phyloP scores from a whole-genome alignment of 2,113 vertebrate species.

The Urocynchramus pylzowi region DNA sequence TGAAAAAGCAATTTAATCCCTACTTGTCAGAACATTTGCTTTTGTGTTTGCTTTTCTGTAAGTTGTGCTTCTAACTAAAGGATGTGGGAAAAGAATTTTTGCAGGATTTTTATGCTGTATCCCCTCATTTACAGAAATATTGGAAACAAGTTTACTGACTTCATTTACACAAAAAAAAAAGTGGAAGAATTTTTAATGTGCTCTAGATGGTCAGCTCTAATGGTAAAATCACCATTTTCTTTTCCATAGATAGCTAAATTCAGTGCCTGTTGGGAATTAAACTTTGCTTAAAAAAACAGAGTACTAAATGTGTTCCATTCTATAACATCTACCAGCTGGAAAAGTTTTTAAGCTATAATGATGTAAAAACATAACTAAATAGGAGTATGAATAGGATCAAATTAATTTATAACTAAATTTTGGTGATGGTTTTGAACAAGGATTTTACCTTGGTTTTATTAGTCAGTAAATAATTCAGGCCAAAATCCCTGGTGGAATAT shows the following conservation, averaged over 20 bases:
- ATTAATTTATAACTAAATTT: not conserved
- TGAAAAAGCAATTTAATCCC: not conserved
- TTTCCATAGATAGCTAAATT: not conserved
- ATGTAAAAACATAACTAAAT: not conserved
- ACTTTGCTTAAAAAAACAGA: not conserved
- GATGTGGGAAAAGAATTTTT: not conserved
- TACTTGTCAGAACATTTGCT: not conserved
- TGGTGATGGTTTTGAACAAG: not conserved
- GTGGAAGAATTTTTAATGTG: not conserved
- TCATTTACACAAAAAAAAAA: not conserved
- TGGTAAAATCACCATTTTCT: not conserved
- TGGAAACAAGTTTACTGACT: not conserved
- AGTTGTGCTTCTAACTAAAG: not conserved
- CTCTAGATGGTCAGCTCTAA: not conserved
- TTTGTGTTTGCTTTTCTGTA: not conserved
- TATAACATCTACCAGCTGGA: not conserved
- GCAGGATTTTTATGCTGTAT: not conserved
- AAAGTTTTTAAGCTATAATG: not conserved
- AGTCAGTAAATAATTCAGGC: not conserved
- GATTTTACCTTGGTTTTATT: conserved; percentile 7
- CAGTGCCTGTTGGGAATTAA: not conserved
- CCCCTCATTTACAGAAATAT: not conserved
- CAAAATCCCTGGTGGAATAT: conserved; percentile 55
- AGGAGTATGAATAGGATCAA: not conserved
- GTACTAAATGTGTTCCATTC: not conserved